Evolutionary conservation across 2,888 invertebrate species (phyloP), one percentile per base, ranked within the genome.

Genomic region (Notodonta ziczac): DNA sequence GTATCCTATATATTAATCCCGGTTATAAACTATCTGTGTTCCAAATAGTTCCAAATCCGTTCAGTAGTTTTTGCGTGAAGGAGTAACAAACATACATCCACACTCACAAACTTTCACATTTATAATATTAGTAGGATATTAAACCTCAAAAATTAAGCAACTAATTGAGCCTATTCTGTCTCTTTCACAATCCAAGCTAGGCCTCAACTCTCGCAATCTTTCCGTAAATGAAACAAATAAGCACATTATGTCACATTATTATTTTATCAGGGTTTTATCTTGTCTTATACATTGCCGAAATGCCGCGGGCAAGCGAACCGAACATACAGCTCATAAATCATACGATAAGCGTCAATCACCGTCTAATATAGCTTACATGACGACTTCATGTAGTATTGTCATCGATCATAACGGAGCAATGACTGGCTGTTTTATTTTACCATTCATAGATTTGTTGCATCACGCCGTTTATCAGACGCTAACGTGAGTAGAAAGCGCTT

Each of bases 311-410:
- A 39, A 9, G 8, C 52, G 32, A 52, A 32, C 52, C 13, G 32
- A 46, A 50, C 9, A 16, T 10, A 54, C 14, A n/a, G 39, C 50
- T 44, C 57, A 55, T 44, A 52, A 24, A 57, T 54, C 35, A 54
- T 54, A 24, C 40, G 24, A 42, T 44, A 44, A 44, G 24, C 24
- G 44, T 56, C 56, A 44, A 44, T 44, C 46, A 58, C 7, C 51
- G 57, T 16, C 60, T 56, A 56, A 44, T 44, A 44, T 9, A 10
- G 55, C 56, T 56, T 44, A 56, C 44, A 56, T 44, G 56, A 42
- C 56, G 24, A 44, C 24, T 44, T 16, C 56, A 56, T 56, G 56
- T 44, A 44, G 12, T 14, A 44, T 24, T 56, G 56, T 44, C 56
- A 44, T 56, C 56, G 24, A 56, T 56, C 44, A 56, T 54, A 8